Base-by-base conservation (phyloP, 2,888 invertebrate species). In the Ethmia dodecea region DNA sequence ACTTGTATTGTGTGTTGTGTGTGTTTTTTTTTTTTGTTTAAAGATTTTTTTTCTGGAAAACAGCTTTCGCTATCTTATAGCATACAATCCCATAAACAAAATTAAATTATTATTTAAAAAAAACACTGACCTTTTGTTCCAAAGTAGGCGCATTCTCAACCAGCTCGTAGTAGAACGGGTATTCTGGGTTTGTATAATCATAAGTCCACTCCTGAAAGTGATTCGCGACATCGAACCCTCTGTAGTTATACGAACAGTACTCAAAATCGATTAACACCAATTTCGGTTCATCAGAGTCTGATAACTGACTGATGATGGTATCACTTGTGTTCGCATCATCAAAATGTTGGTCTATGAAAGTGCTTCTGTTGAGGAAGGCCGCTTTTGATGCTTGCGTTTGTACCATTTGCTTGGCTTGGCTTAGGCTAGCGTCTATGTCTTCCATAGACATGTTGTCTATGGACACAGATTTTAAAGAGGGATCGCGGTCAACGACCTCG, bases 191-290 rank as follows among this genome's bases (percentile, higher is more conserved):
- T 1, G 93, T 94, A 71, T 98, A 97, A 63, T 97, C 95, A 63
- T 94, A 94, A 1, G 90, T 90, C 95, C 96, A 96, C 70, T 98
- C 98, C 44, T 94, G 89, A 69, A 98, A 97, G 62, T 98, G 98
- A 75, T 98, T 98, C 2, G 97, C 97, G 31, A 98, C 84, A 73
- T 98, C 98, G 73, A 97, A 98, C 0, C 93, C 96, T 16, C 41
- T 88, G 66, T 81, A 60, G 67, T 98, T 97, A 77, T 98, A 98
- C 0, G 97, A 94, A 72, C 97, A 97, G 66, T 97, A 98, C 76
- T 98, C 97, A 67, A 95, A 98, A 70, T 98, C 98, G 59, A 95
- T 96, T 15, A 96, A 87, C 10, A 94, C 92, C 18, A 96, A 74
- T 45, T 89, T 89, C 0, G 91, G 90, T 33, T 89, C 88, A 0